Base-by-base conservation (phyloP, 2,797 vertebrate species). In the Ctenosaura bakeri region DNA sequence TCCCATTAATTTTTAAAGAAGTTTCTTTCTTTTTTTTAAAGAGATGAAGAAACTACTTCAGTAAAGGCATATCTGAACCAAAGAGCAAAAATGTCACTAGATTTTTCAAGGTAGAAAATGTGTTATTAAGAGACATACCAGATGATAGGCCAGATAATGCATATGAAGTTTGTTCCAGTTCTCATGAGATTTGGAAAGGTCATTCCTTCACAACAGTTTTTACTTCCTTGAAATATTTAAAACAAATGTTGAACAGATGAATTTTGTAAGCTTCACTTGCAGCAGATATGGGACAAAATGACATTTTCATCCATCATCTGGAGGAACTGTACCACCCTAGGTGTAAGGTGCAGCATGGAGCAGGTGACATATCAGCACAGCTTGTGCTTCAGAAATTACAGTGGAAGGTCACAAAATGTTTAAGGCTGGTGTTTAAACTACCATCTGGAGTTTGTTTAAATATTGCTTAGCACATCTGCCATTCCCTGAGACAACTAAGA, bases 391-490 rank as follows among this genome's bases (percentile, higher is more conserved):
- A 93, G 93, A 94, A 94, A 93, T 94, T 96, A 92, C 20, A 32
- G 77, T 54, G 94, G 94, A 96, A 95, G 94, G 94, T 95, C 93
- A 93, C 93, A 92, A 94, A 95, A 95, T 92, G 81, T 94, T 96
- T 95, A 93, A 96, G 91, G 94, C 94, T 93, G 94, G 90, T 82
- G 87, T 94, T 92, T 93, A 91, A 95, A 84, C 59, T 94, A 64
- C 95, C 95, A 95, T 96, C 94, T 96, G 94, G 94, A 90, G 80
- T 92, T 90, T 93, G 93, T 95, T 96, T 95, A 94, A 94, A 88
- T 94, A 93, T 93, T 93, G 86, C 92, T 69, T 82, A 89, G 91
- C 94, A 93, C 94, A 95, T 95, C 94, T 96, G 95, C 88, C 92
- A 73, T 85, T 86, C 80, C 69, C 0, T 12, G 50, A 91, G 42